Evolutionary conservation across 2,888 invertebrate genomes (phyloP).

Genomic region (Argyra leucocephala): DNA sequence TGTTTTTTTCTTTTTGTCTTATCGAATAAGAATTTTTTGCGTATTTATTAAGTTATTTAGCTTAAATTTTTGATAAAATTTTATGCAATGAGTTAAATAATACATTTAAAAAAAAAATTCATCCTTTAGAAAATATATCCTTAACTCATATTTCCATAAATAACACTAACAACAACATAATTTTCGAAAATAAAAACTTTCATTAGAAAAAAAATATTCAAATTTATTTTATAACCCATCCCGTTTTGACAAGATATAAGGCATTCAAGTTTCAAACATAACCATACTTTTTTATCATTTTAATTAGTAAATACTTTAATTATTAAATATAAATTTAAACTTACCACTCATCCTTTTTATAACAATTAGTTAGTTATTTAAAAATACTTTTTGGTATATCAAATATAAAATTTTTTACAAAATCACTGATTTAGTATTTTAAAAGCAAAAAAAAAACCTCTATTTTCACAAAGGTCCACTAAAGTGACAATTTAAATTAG

Average conservation of each 20-base stretch:
- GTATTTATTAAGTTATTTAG: background rate
- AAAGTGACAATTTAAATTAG: background rate
- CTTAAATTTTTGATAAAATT: background rate
- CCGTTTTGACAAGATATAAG: constrained; percentile 7
- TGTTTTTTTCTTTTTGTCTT: too few species aligned
- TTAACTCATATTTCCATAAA: too few species aligned
- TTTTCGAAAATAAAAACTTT: too few species aligned
- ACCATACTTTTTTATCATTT: constrained; percentile 6
- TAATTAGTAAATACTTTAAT: background rate
- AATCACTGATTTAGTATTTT: constrained; percentile 1
- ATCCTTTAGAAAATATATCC: too few species aligned
- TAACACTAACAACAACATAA: too few species aligned
- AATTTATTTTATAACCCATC: background rate
- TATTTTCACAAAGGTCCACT: constrained; percentile 6
- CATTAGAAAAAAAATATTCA: background rate
- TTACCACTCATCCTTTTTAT: constrained; percentile 2
- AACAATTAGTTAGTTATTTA: background rate
- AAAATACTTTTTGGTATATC: constrained; percentile 3
- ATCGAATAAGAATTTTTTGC: constrained; percentile 2
- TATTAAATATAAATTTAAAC: background rate
- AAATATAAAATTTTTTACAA: constrained; percentile 1
- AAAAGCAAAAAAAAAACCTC: background rate
- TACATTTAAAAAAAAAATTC: too few species aligned
- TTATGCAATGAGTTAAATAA: too few species aligned
- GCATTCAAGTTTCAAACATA: background rate